Percentiles rank a stretch among this genome's conserved stretches.
Conservation (phyloP, 2,113 vertebrate genomes). For the Ictalurus furcatus region DNA sequence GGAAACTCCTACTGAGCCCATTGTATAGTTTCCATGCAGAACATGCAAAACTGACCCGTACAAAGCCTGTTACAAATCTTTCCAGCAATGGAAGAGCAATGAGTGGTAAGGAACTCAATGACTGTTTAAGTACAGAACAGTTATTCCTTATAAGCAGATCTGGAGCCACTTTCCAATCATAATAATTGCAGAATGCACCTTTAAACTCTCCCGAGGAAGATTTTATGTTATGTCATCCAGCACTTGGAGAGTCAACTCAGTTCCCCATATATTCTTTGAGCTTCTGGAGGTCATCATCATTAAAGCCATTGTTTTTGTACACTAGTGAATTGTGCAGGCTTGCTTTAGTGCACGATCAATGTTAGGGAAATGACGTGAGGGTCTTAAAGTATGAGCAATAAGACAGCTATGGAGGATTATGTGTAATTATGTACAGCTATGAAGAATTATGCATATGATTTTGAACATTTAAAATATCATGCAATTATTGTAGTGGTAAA, state of each 20-base stretch:
- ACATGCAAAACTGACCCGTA: slow-evolving; percentile 25
- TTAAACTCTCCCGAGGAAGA: slow-evolving; percentile 10
- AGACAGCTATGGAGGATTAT: not conserved
- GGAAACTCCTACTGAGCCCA: slow-evolving; percentile 13
- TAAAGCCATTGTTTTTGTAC: slow-evolving; percentile 18
- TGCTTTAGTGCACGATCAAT: not conserved
- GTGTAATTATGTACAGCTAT: not conserved
- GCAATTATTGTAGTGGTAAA: not conserved
- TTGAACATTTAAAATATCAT: not conserved
- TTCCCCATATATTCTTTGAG: slow-evolving; percentile 7
- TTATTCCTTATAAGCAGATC: slow-evolving; percentile 26
- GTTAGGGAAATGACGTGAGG: not conserved
- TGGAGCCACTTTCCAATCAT: slow-evolving; percentile 12
- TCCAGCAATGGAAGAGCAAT: slow-evolving; percentile 53
- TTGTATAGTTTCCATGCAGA: slow-evolving; percentile 6
- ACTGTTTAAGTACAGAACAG: slow-evolving; percentile 20
- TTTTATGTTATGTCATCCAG: slow-evolving; percentile 23
- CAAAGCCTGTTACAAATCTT: slow-evolving; percentile 43
- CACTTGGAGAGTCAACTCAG: not conserved
- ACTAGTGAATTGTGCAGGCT: not conserved
- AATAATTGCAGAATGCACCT: slow-evolving; percentile 20
- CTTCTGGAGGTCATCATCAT: slow-evolving; percentile 21
- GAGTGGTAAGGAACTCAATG: slow-evolving; percentile 19
- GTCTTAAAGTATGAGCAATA: not conserved
- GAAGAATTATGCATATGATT: not conserved